Evolutionary conservation across 2,797 vertebrate species (phyloP).

Genomic region (Tragelaphus oryx): DNA sequence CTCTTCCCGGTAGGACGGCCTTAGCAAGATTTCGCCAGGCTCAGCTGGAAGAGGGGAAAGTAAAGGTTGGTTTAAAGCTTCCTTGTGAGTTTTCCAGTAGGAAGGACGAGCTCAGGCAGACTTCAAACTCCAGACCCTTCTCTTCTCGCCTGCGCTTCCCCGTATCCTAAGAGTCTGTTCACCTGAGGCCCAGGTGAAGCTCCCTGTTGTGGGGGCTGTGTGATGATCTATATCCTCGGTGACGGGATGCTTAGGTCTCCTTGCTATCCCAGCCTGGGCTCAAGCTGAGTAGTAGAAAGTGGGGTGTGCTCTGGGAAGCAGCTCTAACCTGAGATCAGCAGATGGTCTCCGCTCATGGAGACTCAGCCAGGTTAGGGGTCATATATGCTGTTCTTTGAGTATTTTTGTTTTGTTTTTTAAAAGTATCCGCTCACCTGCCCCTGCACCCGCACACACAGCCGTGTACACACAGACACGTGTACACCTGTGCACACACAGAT

Average conservation of each 20-base stretch:
- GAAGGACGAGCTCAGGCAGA: background rate
- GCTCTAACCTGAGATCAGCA: background rate
- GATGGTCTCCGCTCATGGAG: background rate
- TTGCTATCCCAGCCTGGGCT: background rate
- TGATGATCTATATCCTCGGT: background rate
- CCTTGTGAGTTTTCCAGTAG: background rate
- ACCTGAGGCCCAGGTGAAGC: background rate
- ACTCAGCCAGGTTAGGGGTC: background rate
- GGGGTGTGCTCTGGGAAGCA: background rate
- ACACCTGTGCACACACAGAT: background rate
- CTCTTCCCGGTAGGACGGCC: slow-evolving; percentile 85
- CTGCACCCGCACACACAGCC: background rate
- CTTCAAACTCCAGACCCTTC: background rate
- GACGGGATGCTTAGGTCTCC: background rate
- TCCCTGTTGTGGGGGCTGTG: background rate
- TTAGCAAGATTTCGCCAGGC: slow-evolving; percentile 94
- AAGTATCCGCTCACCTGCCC: background rate
- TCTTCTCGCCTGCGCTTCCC: background rate
- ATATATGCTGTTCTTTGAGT: background rate
- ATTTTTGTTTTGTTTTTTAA: background rate
- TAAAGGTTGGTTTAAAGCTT: slow-evolving; percentile 83
- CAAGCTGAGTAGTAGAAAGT: background rate
- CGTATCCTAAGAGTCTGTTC: background rate
- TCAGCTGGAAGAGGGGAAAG: slow-evolving; percentile 92
- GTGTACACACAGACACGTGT: background rate